Evolutionary conservation across 1,140 invertebrate species (phyloP), one percentile per base, ranked within the genome.

Genomic region (Drosophila persimilis): DNA sequence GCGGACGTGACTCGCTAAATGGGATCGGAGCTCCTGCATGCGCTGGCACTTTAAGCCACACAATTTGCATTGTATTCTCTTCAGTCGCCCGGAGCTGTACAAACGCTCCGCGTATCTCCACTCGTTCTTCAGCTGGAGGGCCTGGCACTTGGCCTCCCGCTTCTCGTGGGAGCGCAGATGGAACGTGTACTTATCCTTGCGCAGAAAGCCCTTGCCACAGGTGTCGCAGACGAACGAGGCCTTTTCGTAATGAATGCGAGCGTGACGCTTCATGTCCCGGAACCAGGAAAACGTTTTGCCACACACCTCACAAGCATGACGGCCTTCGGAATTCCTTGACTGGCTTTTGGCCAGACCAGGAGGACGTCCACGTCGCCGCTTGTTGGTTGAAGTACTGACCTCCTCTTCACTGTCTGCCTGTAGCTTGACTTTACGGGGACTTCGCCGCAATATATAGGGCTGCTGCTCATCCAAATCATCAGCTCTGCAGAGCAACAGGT

Each of bases 221-320:
- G 39, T 54, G 0, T 78, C 58, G 41, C 89, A 90, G 11, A 67
- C 61, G 26, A 29, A 77, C 0, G 50, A 31, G 1, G 70, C 61
- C 17, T 85, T 52, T 17, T 80, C 77, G 20, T 55, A 78, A 46
- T 90, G 89, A 0, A 62, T 57, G 13, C 72, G 66, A 6, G 75
- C 70, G 39, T 90, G 89, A 0, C 89, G 88, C 39, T 80, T 73
- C 73, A 90, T 75, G 50, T 90, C 89, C 0, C 89, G 78, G 31
- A 64, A 55, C 88, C 84, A 89, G 4, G 83, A 84, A 52, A 90
- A 90, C 0, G 72, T 77, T 41, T 90, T 90, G 1, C 66, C 73
- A 17, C 89, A 90, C 6, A 61, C 65, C 1, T 73, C 50, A 15
- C 84, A 89, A 0, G 41, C 62, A 20, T 85, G 73, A 2, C 84